Evolutionary conservation across 92 coral and sea anemone genomes (phyloP).

Genomic region (Montipora capitata): DNA sequence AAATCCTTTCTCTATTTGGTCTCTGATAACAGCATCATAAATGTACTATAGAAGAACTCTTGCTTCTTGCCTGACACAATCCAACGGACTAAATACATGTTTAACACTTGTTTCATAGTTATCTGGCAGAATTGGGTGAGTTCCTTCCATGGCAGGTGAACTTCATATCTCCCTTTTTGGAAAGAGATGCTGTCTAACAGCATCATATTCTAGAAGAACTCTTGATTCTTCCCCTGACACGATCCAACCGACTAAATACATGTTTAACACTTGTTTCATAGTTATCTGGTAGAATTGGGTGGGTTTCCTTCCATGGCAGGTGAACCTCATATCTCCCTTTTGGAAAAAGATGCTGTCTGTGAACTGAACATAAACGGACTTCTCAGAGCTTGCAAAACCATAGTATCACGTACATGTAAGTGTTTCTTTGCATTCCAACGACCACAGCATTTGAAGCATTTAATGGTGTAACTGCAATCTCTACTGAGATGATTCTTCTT

Average conservation of each 20-base stretch:
- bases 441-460: conserved; percentile 50
- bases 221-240: conserved; percentile 13
- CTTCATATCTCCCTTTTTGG: conserved; percentile 61
- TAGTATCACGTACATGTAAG: background rate
- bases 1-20: conserved; percentile 49
- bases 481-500: conserved; percentile 48
- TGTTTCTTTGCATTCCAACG: conserved; percentile 6
- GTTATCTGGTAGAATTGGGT: conserved; percentile 65
- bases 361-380: conserved; percentile 56
- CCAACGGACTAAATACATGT: conserved; percentile 53
- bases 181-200: conserved; percentile 29
- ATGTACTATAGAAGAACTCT: conserved; percentile 15
- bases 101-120: conserved; percentile 69
- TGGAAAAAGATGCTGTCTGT: conserved; percentile 1
- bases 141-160: conserved; percentile 70
- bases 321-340: conserved; percentile 67
- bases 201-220: conserved; percentile 28
- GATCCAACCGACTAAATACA: conserved; percentile 47
- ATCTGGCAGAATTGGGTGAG: conserved; percentile 64
- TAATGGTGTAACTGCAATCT: conserved; percentile 34
- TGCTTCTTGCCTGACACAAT: conserved; percentile 19
- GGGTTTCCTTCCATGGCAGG: conserved; percentile 72
- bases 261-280: conserved; percentile 68
- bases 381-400: conserved; percentile 47
- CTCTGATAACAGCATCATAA: conserved; percentile 46